Percentiles rank a stretch among this genome's conserved stretches.
Evolutionary conservation across 2,888 invertebrate genomes (phyloP).

Genomic region (Apotomis betuletana): DNA sequence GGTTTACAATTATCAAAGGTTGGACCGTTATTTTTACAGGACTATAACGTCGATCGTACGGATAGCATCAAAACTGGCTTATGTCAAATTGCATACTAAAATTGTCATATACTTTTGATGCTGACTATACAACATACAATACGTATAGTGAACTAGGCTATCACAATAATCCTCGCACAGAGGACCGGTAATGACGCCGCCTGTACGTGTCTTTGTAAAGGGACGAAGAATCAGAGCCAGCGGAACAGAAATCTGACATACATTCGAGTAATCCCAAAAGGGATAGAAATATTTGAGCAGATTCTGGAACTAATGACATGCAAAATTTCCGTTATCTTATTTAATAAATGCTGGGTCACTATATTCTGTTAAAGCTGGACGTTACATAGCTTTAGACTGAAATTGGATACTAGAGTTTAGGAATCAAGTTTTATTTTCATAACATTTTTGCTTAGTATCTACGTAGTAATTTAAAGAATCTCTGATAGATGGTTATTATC

Average conservation of each 20-base stretch:
- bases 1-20: no score
- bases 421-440: background rate
- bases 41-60: no score
- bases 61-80: no score
- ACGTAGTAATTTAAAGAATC: background rate
- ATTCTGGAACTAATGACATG: conserved; percentile 12
- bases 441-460: no score
- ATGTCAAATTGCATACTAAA: no score
- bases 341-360: background rate
- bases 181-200: conserved; percentile 64
- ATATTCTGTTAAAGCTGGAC: background rate
- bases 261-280: conserved; percentile 27
- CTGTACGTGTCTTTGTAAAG: conserved; percentile 62
- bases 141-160: conserved; percentile 37
- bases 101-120: no score
- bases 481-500: no score
- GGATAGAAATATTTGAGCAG: conserved; percentile 7
- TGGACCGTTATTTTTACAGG: no score
- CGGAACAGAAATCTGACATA: conserved; percentile 20
- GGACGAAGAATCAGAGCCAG: conserved; percentile 51
- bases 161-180: conserved; percentile 62
- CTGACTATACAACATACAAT: background rate
- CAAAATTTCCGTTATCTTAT: conserved; percentile 7
- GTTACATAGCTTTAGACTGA: background rate
- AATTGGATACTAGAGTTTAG: background rate